phyloP scores from a whole-genome alignment of 1,140 invertebrate genomes.

The Thaumatotibia leucotreta region DNA sequence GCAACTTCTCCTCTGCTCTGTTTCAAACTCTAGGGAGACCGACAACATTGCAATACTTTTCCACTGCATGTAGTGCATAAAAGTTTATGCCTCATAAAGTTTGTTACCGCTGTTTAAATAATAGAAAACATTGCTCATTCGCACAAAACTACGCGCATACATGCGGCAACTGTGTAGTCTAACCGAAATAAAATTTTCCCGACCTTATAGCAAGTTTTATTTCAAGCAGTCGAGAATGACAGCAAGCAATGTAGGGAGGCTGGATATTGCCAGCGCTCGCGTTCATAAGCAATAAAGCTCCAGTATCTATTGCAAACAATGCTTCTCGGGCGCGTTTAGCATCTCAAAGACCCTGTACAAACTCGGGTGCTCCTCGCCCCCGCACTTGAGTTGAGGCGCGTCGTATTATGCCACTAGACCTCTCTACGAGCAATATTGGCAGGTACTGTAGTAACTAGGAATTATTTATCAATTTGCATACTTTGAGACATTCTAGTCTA shows the following conservation, averaged over 20 bases:
- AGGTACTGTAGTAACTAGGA: not conserved
- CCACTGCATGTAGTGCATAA: not conserved
- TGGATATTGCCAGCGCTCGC: slow-evolving; percentile 27
- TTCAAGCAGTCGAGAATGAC: slow-evolving; percentile 8
- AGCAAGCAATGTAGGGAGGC: not conserved
- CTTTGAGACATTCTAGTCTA: not conserved
- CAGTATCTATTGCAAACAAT: slow-evolving; percentile 28
- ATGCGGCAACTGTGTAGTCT: slow-evolving; percentile 13
- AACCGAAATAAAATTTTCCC: not conserved
- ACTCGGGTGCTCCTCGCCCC: not conserved
- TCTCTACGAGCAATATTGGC: not conserved
- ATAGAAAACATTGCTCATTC: slow-evolving; percentile 17
- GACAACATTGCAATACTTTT: not conserved
- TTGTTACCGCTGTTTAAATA: not conserved
- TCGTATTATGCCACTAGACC: not conserved
- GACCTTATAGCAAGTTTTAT: not conserved
- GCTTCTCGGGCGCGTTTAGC: slow-evolving; percentile 31
- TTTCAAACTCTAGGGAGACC: not conserved
- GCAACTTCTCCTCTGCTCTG: not conserved
- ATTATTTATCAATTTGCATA: not conserved
- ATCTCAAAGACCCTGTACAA: slow-evolving; percentile 30
- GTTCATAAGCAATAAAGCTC: slow-evolving; percentile 39
- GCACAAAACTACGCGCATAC: too few relatives aligned
- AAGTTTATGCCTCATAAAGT: not conserved
- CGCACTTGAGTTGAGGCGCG: not conserved